These are phyloP conservation scores for Arothron firmamentum DNA, from an alignment of 2,113 vertebrate genomes.

Conservation along the genomic window DNA sequence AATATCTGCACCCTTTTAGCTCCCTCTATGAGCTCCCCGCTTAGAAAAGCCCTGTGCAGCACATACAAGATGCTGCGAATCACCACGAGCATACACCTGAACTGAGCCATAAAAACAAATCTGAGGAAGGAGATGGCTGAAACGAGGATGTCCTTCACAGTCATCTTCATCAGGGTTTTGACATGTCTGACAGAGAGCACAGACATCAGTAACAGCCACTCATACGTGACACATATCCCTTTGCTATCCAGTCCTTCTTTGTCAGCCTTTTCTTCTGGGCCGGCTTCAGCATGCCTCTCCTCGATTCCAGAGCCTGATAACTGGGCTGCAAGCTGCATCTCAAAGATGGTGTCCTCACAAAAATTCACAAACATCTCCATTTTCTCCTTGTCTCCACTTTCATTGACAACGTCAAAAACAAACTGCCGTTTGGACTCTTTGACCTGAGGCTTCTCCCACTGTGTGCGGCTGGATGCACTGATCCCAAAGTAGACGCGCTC, in stretches of 20 bases:
- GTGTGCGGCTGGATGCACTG: conserved; percentile 90
- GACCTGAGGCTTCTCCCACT: conserved; percentile 97
- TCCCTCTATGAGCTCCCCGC: conserved; percentile 84
- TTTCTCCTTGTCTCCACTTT: conserved; percentile 93
- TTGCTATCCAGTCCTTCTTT: conserved; percentile 61
- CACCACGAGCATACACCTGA: conserved; percentile 70
- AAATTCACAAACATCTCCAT: conserved; percentile 98
- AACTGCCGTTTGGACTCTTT: conserved; percentile 97
- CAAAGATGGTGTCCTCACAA: conserved; percentile 96
- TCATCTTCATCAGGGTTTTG: conserved; percentile 85
- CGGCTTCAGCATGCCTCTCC: conserved; percentile 75
- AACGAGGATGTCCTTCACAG: conserved; percentile 77
- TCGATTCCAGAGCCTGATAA: conserved; percentile 80
- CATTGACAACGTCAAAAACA: conserved; percentile 93
- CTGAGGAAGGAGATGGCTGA: conserved; percentile 73
- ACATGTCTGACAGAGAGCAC: conserved; percentile 84
- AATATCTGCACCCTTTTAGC: conserved; percentile 84
- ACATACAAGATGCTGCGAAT: conserved; percentile 75
- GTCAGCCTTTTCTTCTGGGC: conserved; percentile 69
- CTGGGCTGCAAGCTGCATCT: conserved; percentile 94
- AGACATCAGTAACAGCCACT: conserved; percentile 73
- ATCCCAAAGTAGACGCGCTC: conserved; percentile 96
- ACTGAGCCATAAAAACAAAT: conserved; percentile 69
- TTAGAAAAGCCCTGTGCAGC: conserved; percentile 81
- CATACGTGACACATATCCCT: conserved; percentile 70